Percentiles rank a stretch among this genome's conserved stretches.
Evolutionary conservation across 2,888 invertebrate genomes (phyloP).

Genomic region (Athalia rosae): DNA sequence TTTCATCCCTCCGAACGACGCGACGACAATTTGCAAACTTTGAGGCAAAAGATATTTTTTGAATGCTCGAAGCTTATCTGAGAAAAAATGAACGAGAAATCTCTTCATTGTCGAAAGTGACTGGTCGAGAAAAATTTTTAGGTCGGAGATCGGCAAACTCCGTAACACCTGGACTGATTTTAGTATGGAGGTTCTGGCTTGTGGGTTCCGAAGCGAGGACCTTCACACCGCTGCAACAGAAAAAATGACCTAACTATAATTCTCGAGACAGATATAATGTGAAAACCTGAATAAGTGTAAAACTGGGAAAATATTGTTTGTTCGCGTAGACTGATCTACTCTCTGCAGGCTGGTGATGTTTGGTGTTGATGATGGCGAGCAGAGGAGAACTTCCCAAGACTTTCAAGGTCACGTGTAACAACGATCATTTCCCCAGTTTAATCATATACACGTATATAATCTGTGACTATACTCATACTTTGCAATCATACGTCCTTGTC

Average conservation of each 20-base stretch:
- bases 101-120: too few species aligned
- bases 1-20: background rate
- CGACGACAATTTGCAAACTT: constrained; percentile 26
- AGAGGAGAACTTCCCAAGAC: constrained; percentile 60
- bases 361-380: constrained; percentile 65
- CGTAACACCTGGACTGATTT: constrained; percentile 73
- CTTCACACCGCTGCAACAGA: constrained; percentile 15
- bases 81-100: too few species aligned
- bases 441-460: constrained; percentile 21
- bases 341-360: constrained; percentile 65
- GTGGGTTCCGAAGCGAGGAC: constrained; percentile 5
- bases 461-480: background rate
- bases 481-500: background rate
- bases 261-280: constrained; percentile 20
- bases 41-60: too few species aligned
- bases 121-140: background rate
- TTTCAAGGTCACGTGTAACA: constrained; percentile 63
- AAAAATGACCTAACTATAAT: constrained; percentile 52
- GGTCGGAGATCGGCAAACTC: constrained; percentile 69
- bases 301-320: constrained; percentile 70
- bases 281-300: constrained; percentile 27
- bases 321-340: constrained; percentile 62
- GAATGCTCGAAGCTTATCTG: too few species aligned
- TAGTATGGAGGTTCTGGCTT: constrained; percentile 63
- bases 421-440: constrained; percentile 71